A percentile compares a stretch with the other conserved stretches of the same genome.
Conservation (phyloP, 2,888 invertebrate genomes). For the Hydrotaea cyrtoneurina region DNA sequence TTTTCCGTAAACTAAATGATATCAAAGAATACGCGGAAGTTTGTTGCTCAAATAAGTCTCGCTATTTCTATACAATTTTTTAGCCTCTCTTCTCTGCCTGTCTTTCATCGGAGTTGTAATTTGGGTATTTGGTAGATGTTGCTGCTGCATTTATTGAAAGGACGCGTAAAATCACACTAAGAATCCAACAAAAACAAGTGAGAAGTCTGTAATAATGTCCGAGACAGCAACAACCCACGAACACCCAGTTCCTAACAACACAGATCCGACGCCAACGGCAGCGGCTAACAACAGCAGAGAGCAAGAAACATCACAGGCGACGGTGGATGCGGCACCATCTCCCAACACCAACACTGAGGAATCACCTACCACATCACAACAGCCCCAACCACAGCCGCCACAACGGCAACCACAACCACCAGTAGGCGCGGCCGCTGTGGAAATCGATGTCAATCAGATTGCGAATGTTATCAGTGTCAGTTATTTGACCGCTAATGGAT, state of each 20-base stretch:
- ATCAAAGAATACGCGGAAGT: background rate
- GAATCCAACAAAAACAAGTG: background rate
- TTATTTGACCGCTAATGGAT: constrained; percentile 70
- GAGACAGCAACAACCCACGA: constrained; percentile 41
- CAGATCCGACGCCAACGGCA: background rate
- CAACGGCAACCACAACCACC: background rate
- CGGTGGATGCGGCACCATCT: background rate
- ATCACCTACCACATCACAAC: background rate
- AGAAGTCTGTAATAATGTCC: constrained; percentile 38
- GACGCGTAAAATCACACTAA: background rate
- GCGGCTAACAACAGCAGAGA: background rate
- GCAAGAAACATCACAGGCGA: background rate
- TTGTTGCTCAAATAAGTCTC: constrained; percentile 29
- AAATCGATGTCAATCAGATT: constrained; percentile 62
- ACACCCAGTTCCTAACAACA: constrained; percentile 36
- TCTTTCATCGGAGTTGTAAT: constrained; percentile 16
- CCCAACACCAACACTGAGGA: background rate
- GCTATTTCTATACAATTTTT: background rate
- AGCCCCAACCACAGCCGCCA: constrained; percentile 6
- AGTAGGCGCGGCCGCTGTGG: constrained; percentile 64
- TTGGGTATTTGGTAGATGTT: constrained; percentile 4
- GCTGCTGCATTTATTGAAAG: background rate
- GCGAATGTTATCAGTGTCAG: constrained; percentile 68
- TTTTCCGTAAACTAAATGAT: background rate
- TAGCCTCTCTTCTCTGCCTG: background rate